These are phyloP conservation scores for Sula dactylatra DNA, from an alignment of 2,113 vertebrate genomes.

Conservation along the genomic window DNA sequence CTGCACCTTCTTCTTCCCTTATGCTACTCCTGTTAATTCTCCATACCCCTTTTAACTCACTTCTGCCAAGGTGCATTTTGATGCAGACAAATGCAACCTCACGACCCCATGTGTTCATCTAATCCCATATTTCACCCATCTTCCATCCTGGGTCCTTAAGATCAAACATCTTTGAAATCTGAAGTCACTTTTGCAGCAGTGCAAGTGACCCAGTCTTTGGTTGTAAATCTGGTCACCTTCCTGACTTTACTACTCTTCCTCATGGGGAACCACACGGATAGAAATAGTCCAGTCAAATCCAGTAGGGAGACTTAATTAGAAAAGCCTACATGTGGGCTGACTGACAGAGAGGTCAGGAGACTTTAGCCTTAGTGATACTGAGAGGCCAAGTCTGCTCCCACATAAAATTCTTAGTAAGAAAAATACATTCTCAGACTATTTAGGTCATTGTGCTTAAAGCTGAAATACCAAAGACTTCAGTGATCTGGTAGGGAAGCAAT, in stretches of 20 bases:
- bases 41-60: not conserved
- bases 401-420: not conserved
- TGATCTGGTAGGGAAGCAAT: not conserved
- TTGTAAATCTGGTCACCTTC: not conserved
- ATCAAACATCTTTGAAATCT: not conserved
- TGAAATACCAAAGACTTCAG: constrained; percentile 12
- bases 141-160: not conserved
- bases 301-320: not conserved
- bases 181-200: not conserved
- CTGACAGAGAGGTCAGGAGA: not conserved
- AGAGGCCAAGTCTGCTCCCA: constrained; percentile 15
- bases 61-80: not conserved
- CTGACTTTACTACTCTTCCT: not conserved
- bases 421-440: constrained; percentile 62
- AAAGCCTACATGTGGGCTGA: not conserved
- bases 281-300: not conserved
- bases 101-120: not conserved
- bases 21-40: not conserved
- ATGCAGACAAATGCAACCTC: not conserved
- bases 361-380: not conserved
- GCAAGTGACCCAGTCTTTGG: not conserved
- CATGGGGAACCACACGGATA: not conserved
- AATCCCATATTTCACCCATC: not conserved
- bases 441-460: constrained; percentile 30
- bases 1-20: not conserved